Percentiles rank a stretch among this genome's conserved stretches.
phyloP scores from a whole-genome alignment of 2,888 invertebrate species.

The Tryphoninae sp. region DNA sequence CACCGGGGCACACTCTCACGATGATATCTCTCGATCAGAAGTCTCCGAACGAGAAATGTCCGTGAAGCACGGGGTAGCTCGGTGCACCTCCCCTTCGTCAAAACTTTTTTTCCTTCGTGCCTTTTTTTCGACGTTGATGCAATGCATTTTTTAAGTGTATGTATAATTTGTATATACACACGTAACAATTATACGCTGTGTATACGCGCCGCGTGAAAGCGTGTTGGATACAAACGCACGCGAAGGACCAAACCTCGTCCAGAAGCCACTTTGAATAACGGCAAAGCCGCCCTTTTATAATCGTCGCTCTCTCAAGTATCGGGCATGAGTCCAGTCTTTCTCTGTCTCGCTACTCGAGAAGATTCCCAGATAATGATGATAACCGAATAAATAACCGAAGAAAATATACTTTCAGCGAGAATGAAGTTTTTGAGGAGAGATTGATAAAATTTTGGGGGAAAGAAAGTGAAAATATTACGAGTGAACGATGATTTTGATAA shows the following conservation, averaged over 20 bases:
- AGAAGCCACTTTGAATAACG: constrained; percentile 37
- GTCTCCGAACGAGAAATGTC: constrained; percentile 55
- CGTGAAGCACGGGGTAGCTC: constrained; percentile 37
- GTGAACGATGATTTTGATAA: no score
- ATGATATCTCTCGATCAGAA: constrained; percentile 62
- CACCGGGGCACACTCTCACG: constrained; percentile 50
- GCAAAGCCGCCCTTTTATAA: constrained; percentile 49
- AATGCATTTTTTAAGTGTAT: background rate
- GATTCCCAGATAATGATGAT: constrained; percentile 27
- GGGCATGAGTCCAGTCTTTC: background rate
- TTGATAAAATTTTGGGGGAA: no score
- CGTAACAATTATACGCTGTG: background rate
- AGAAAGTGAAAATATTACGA: no score
- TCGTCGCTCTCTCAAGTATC: constrained; percentile 38
- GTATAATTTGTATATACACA: background rate
- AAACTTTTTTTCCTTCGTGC: constrained; percentile 3
- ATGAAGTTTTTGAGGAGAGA: no score
- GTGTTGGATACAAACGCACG: background rate
- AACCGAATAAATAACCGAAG: constrained; percentile 16
- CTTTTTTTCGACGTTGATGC: constrained; percentile 22
- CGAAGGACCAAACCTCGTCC: background rate
- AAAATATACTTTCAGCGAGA: background rate
- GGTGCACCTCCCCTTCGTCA: constrained; percentile 50
- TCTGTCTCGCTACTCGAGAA: constrained; percentile 34
- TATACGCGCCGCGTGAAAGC: constrained; percentile 6